These are phyloP conservation scores for Lysiphlebus fabarum DNA, from an alignment of 1,140 invertebrate species.

Conservation along the genomic window DNA sequence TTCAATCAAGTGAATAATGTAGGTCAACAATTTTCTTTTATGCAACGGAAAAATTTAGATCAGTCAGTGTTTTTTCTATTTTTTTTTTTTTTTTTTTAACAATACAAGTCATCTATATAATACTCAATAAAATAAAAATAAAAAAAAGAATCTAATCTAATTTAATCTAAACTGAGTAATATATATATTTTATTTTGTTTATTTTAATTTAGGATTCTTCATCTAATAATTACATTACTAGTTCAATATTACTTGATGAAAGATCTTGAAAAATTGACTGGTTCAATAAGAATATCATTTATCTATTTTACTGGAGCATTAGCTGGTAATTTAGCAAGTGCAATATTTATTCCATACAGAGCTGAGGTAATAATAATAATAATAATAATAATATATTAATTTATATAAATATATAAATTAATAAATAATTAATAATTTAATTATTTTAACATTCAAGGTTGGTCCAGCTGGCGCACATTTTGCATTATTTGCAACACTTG, in stretches of 20 bases:
- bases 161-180: too few species aligned
- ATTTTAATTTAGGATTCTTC: slow-evolving; percentile 67
- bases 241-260: slow-evolving; percentile 94
- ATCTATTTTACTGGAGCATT: slow-evolving; percentile 94
- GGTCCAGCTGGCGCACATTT: slow-evolving; percentile 93
- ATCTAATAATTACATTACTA: slow-evolving; percentile 82
- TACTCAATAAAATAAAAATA: too few species aligned
- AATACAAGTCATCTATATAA: not conserved
- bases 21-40: not conserved
- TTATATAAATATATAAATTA: not conserved
- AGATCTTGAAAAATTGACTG: slow-evolving; percentile 93
- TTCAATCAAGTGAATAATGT: not conserved
- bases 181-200: too few species aligned
- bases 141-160: too few species aligned
- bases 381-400: not conserved
- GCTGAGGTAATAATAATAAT: slow-evolving; percentile 74
- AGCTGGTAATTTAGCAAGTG: slow-evolving; percentile 93
- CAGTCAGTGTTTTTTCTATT: too few species aligned
- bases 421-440: slow-evolving; percentile 43
- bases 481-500: slow-evolving; percentile 84
- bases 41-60: not conserved
- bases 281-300: slow-evolving; percentile 84
- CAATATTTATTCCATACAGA: slow-evolving; percentile 97
- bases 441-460: too few species aligned
- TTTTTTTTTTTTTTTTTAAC: too few species aligned